phyloP scores from a whole-genome alignment of 35 echinoderm and acorn worm species.

The Ophiothrix spiculata region DNA sequence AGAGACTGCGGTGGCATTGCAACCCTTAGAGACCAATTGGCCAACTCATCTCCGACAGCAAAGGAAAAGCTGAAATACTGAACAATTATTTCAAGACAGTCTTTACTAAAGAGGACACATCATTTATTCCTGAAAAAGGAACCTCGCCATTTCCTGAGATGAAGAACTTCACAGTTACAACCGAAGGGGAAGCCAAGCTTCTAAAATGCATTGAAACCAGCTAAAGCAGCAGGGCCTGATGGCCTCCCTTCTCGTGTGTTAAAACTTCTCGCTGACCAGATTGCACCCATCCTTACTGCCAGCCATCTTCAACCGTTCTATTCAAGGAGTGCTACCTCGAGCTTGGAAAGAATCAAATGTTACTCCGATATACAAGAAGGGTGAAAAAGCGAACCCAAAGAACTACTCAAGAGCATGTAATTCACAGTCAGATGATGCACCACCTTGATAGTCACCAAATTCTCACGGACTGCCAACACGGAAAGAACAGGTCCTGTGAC shows the following conservation, averaged over 20 bases:
- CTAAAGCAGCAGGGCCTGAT: too few species aligned
- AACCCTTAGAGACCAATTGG: too few species aligned
- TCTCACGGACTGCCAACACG: neutral
- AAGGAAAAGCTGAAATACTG: too few species aligned
- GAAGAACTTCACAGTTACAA: too few species aligned
- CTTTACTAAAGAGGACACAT: too few species aligned
- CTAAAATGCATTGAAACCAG: too few species aligned
- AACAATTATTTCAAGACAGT: too few species aligned
- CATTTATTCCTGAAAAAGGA: too few species aligned
- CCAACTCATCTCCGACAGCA: too few species aligned
- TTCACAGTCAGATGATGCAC: neutral
- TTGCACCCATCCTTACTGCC: neutral
- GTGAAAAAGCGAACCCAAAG: neutral
- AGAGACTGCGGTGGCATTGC: neutral
- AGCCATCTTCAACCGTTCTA: neutral
- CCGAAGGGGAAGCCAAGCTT: too few species aligned
- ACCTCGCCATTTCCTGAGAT: too few species aligned
- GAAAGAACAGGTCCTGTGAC: neutral
- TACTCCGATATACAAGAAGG: neutral
- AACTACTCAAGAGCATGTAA: neutral
- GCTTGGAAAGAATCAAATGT: slow-evolving; percentile 20
- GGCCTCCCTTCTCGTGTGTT: too few species aligned
- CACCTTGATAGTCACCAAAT: neutral
- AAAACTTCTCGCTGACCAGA: neutral
- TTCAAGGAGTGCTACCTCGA: neutral